Evolutionary conservation across 2,797 vertebrate genomes (phyloP).

Genomic region (Syndactyla subalaris): DNA sequence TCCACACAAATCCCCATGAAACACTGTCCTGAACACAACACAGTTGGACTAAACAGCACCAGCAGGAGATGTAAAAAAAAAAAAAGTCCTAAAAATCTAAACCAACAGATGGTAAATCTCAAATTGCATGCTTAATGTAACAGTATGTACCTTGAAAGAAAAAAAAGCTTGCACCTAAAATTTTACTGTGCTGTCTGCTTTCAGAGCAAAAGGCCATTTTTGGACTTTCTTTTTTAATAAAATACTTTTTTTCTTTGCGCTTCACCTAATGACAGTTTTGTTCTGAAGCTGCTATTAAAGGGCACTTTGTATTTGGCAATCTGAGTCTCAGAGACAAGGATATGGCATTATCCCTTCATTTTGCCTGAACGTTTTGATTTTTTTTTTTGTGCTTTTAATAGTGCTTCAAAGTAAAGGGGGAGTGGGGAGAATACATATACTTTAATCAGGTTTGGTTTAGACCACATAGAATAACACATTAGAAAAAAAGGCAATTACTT

Average conservation of each 20-base stretch:
- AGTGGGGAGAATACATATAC: conserved; percentile 52
- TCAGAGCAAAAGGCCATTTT: conserved; percentile 44
- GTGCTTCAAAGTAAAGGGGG: conserved; percentile 67
- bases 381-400: conserved; percentile 62
- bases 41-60: conserved; percentile 8
- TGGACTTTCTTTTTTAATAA: background rate
- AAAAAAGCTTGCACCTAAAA: conserved; percentile 59
- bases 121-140: conserved; percentile 57
- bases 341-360: conserved; percentile 52
- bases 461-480: conserved; percentile 78
- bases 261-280: conserved; percentile 54
- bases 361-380: conserved; percentile 29
- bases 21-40: background rate
- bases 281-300: conserved; percentile 53
- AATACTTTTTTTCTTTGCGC: background rate
- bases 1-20: background rate
- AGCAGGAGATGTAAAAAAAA: background rate
- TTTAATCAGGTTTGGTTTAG: conserved; percentile 70
- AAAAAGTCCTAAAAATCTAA: conserved; percentile 20
- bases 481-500: conserved; percentile 79
- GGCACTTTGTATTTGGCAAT: conserved; percentile 57
- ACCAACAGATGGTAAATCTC: conserved; percentile 59
- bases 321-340: conserved; percentile 23
- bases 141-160: conserved; percentile 37
- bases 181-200: conserved; percentile 37